Evolutionary conservation across 2,113 vertebrate genomes (phyloP).

Genomic region (Eulacestoma nigropectus): DNA sequence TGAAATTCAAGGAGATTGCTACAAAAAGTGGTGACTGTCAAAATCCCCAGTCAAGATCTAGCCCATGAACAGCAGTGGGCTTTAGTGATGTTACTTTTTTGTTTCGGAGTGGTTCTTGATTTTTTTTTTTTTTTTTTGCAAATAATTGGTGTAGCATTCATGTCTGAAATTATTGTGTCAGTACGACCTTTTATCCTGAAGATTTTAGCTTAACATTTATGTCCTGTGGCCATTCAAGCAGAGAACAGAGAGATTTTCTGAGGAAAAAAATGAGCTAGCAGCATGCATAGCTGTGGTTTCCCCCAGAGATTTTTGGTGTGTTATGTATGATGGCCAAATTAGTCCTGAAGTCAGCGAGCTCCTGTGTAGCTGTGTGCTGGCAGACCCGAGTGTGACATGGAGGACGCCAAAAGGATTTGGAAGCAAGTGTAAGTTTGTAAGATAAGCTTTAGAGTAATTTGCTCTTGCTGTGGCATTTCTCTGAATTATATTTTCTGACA

Average conservation of each 20-base stretch:
- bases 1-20: background rate
- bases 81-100: background rate
- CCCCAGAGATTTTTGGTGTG: background rate
- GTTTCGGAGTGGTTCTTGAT: background rate
- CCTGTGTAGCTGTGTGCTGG: accelerated
- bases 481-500: background rate
- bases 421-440: background rate
- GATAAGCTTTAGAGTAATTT: background rate
- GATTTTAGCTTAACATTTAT: constrained; percentile 14
- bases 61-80: background rate
- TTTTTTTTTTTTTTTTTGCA: background rate
- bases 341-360: background rate
- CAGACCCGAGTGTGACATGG: background rate
- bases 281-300: background rate
- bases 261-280: background rate
- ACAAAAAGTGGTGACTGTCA: background rate
- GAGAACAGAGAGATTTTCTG: background rate
- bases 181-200: background rate
- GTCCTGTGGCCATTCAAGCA: background rate
- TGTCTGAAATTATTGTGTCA: background rate
- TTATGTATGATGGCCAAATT: background rate
- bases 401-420: background rate
- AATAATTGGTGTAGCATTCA: accelerated
- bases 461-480: background rate
- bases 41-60: background rate